Conservation (phyloP, 2,888 invertebrate species). For the Himalopsyche anomala region DNA sequence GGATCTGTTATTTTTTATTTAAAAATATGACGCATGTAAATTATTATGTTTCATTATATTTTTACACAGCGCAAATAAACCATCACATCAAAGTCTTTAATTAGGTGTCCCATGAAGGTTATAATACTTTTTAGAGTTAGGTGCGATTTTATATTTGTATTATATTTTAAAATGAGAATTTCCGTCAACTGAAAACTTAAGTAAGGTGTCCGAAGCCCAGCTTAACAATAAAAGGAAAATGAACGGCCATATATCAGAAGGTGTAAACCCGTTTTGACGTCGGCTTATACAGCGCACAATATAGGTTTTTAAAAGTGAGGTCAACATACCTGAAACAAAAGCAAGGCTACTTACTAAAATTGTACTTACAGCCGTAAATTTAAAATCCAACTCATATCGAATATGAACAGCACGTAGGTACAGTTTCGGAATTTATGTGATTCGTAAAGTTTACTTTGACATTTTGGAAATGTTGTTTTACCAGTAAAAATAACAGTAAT, state of each 20-base stretch:
- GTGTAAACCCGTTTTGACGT: constrained; percentile 7
- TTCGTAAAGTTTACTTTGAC: constrained; percentile 36
- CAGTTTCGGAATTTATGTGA: constrained; percentile 10
- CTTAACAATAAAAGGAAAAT: not conserved
- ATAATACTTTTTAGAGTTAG: no score
- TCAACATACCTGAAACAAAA: constrained; percentile 40
- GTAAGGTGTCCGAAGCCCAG: not conserved
- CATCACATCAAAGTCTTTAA: no score
- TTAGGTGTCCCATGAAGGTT: no score
- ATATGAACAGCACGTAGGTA: not conserved
- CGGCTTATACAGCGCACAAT: constrained; percentile 13
- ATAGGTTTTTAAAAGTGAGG: constrained; percentile 40
- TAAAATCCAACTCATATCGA: constrained; percentile 6
- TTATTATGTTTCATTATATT: no score
- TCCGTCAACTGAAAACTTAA: not conserved
- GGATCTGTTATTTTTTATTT: no score
- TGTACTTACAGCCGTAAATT: constrained; percentile 4
- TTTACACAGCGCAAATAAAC: no score
- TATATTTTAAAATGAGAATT: not conserved
- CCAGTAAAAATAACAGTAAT: constrained; percentile 4
- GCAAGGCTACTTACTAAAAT: not conserved
- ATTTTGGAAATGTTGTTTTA: constrained; percentile 38
- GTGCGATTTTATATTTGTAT: no score
- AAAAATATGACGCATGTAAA: no score
- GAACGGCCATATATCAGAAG: constrained; percentile 7